phyloP scores from a whole-genome alignment of 1,140 invertebrate genomes.

The Bombus sibiricus region DNA sequence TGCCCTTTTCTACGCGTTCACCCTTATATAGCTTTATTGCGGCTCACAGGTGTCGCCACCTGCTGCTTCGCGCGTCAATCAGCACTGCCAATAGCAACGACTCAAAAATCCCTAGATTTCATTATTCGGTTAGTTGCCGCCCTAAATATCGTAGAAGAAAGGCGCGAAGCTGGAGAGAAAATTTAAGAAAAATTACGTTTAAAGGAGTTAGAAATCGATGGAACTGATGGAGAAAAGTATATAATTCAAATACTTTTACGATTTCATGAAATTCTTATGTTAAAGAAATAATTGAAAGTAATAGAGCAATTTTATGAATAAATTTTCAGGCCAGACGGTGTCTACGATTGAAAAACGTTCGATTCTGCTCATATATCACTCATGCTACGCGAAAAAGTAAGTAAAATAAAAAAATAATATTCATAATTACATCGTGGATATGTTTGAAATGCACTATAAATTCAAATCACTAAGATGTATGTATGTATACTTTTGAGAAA shows the following conservation, averaged over 20 bases:
- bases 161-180: not conserved
- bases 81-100: constrained; percentile 19
- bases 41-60: constrained; percentile 43
- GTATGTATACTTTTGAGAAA: not conserved
- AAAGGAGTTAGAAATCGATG: not conserved
- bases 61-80: constrained; percentile 37
- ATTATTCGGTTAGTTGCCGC: not conserved
- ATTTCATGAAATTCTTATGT: not conserved
- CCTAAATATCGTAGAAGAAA: no score
- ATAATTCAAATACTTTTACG: not conserved
- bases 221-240: no score
- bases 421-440: no score
- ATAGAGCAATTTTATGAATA: not conserved
- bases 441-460: not conserved
- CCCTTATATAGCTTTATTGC: constrained; percentile 19
- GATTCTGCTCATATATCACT: not conserved
- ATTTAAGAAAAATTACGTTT: not conserved
- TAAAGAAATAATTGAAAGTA: no score
- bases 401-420: not conserved
- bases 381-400: not conserved
- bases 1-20: constrained; percentile 53
- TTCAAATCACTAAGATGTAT: not conserved
- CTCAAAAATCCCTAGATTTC: not conserved
- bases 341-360: not conserved
- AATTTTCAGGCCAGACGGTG: not conserved